Percentiles rank a stretch among this genome's conserved stretches.
Evolutionary conservation across 2,797 vertebrate species (phyloP).

Genomic region (Acipenser oxyrinchus): DNA sequence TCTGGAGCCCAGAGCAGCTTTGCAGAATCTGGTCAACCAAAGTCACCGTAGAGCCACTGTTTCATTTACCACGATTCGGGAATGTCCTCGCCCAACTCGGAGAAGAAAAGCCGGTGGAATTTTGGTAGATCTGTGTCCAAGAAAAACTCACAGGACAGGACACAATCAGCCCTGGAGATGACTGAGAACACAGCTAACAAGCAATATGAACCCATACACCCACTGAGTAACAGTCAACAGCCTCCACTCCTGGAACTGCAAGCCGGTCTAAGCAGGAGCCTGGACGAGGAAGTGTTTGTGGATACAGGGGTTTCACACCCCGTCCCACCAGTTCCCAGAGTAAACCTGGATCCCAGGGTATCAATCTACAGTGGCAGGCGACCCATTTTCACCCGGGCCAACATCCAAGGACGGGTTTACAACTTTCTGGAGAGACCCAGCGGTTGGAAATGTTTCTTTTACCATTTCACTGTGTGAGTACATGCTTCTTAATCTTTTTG

Average conservation of each 20-base stretch:
- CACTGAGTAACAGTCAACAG: slow-evolving; percentile 18
- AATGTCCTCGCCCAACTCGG: slow-evolving; percentile 16
- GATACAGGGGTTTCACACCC: slow-evolving; percentile 31
- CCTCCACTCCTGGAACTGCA: too few species aligned
- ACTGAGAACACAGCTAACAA: slow-evolving; percentile 39
- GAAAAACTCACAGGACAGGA: slow-evolving; percentile 22
- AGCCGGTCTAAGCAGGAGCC: slow-evolving; percentile 22
- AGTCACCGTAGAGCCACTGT: too few species aligned
- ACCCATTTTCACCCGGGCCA: slow-evolving; percentile 65
- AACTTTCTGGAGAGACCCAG: slow-evolving; percentile 94
- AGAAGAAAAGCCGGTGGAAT: slow-evolving; percentile 16
- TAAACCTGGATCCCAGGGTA: slow-evolving; percentile 70
- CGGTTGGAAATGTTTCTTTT: slow-evolving; percentile 93
- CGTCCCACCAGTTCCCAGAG: slow-evolving; percentile 35
- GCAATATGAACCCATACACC: slow-evolving; percentile 26
- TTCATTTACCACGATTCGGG: background rate
- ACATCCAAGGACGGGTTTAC: slow-evolving; percentile 84
- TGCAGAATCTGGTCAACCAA: too few species aligned
- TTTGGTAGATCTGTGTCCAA: slow-evolving; percentile 27
- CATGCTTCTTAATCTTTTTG: background rate
- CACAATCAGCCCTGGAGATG: slow-evolving; percentile 54
- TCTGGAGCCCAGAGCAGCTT: too few species aligned
- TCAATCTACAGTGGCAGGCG: slow-evolving; percentile 77
- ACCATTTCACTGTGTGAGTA: slow-evolving; percentile 95
- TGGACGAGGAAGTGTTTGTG: slow-evolving; percentile 21